Evolutionary conservation across 2,888 invertebrate genomes (phyloP), one percentile per base, ranked within the genome.

Genomic region (Eulithis prunata): DNA sequence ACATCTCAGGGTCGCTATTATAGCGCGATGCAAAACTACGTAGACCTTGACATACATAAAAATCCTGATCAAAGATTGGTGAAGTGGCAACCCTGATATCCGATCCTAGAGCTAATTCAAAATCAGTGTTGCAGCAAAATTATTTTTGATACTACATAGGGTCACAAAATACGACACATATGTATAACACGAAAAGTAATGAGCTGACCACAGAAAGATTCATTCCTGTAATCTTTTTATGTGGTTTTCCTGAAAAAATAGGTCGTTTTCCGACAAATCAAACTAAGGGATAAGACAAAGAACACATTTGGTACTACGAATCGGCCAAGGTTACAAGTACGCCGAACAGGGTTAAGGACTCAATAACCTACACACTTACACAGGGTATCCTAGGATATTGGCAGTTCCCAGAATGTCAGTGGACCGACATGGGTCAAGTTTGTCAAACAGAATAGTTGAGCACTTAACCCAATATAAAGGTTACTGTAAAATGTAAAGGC

Each of bases 401-500:
- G 12, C 47, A 61, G 43, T 61, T 55, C 41, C 54, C 21, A 59
- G 47, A 67, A 67, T 57, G 63, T 47, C 59, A 63, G 56, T 55
- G 38, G 52, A 56, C 46, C 52, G 45, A 43, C 32, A 36, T 14
- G 62, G 46, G 46, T 46, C 62, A 58, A 57, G 62, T 57, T 54
- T 57, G 49, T 43, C 62, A 14, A 54, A 49, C 55, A 51, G 36
- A 62, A 21, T 51, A 62, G 36, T 11, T 41, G 13, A 46, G 46
- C n/a, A 54, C 32, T 6, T 10, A 43, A 8, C 14, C 21, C 14
- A 47, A 55, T n/a, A 55, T 12, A 41, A 57, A 49, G 57, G 53
- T 55, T 32, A 58, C 43, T 54, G 10, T 54, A 38, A 52, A 60
- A 54, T 52, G 38, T 45, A 63, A 72, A 75, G 68, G 73, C 70